A percentile compares a stretch with the other conserved stretches of the same genome.
These are phyloP conservation scores for Acleris sparsana DNA, from an alignment of 2,888 invertebrate genomes.

Conservation along the genomic window DNA sequence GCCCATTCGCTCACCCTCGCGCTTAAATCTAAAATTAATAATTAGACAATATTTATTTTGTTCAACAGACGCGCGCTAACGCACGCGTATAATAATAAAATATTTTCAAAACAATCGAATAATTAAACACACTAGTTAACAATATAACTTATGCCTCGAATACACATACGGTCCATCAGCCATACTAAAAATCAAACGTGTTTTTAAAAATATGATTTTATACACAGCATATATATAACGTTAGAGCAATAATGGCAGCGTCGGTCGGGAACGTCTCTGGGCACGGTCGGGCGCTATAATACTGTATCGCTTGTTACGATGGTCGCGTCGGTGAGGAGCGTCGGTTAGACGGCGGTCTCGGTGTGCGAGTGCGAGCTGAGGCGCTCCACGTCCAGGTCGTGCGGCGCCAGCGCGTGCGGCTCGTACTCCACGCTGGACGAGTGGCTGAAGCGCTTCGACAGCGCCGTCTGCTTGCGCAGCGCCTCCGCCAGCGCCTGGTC, in stretches of 20 bases:
- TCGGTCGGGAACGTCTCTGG: constrained; percentile 51
- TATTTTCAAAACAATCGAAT: constrained; percentile 84
- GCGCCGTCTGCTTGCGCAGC: constrained; percentile 96
- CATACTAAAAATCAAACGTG: constrained; percentile 62
- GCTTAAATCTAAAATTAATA: constrained; percentile 83
- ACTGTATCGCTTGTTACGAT: constrained; percentile 42
- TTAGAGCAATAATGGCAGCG: constrained; percentile 66
- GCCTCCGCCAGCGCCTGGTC: constrained; percentile 96
- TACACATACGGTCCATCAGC: constrained; percentile 54
- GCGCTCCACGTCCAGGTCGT: constrained; percentile 96
- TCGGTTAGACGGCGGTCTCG: constrained; percentile 93
- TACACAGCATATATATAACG: constrained; percentile 61
- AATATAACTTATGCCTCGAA: constrained; percentile 75
- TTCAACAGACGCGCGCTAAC: constrained; percentile 81
- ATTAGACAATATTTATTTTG: constrained; percentile 83
- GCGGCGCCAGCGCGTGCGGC: constrained; percentile 93
- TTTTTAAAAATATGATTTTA: constrained; percentile 69
- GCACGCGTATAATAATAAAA: constrained; percentile 83
- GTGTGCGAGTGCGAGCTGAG: constrained; percentile 97
- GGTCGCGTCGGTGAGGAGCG: constrained; percentile 51
- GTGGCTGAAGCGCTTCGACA: constrained; percentile 95
- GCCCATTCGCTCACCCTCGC: constrained; percentile 81
- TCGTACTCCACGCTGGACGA: constrained; percentile 95
- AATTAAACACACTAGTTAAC: constrained; percentile 84
- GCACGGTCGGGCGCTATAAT: constrained; percentile 41